Percentiles rank a stretch among this genome's conserved stretches.
phyloP scores from a whole-genome alignment of 64 coral and sea anemone genomes.

The Anthopleura sola region DNA sequence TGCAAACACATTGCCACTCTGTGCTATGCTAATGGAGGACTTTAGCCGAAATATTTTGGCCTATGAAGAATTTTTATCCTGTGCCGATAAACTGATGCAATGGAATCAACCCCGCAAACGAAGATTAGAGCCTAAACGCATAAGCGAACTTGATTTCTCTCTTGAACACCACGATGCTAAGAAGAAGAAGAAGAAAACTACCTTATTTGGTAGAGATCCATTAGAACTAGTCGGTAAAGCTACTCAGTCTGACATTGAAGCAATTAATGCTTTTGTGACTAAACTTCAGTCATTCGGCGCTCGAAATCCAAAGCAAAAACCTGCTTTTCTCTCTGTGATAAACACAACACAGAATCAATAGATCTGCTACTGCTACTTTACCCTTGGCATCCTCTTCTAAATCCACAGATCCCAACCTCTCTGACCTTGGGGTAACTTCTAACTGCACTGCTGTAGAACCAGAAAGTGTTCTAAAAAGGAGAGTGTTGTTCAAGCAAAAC shows the following conservation, averaged over 20 bases:
- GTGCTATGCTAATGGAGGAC: conserved; percentile 33
- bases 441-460: conserved; percentile 13
- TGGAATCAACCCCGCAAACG: conserved; percentile 36
- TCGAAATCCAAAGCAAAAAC: conserved; percentile 14
- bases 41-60: not conserved
- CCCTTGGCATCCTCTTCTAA: not conserved
- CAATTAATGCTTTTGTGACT: not conserved
- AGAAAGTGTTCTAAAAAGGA: not conserved
- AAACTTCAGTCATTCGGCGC: conserved; percentile 20
- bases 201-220: conserved; percentile 22
- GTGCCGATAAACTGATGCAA: conserved; percentile 36
- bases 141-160: conserved; percentile 23
- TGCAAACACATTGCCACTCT: conserved; percentile 34
- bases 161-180: conserved; percentile 15
- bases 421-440: conserved; percentile 20
- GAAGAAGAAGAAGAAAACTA: conserved; percentile 9
- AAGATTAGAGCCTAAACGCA: conserved; percentile 20
- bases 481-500: not conserved
- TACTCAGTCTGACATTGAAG: conserved; percentile 19
- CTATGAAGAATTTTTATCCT: conserved; percentile 30
- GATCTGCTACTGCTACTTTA: conserved; percentile 21
- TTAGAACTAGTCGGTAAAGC: conserved; percentile 20
- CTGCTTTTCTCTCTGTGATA: conserved; percentile 26
- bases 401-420: conserved; percentile 16
- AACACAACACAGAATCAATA: conserved; percentile 8